Evolutionary conservation across 1,140 invertebrate genomes (phyloP), one percentile per base, ranked within the genome.

Genomic region (Achroia grisella): DNA sequence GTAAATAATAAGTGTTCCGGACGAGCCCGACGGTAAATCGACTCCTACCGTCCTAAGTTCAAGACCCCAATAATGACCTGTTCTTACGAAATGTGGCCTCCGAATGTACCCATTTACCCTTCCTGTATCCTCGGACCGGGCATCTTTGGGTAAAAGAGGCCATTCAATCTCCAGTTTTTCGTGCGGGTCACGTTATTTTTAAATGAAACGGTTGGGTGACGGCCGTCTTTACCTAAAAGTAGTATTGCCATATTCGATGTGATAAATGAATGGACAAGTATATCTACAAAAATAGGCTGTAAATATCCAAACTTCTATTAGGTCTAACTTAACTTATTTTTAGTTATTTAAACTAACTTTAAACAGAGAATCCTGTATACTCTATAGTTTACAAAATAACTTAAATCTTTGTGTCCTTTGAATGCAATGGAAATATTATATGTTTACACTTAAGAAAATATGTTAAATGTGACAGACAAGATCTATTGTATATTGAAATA

Each of bases 91-190:
- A 59, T 62, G 61, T 60, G 50, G 52, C 51, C 47, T 23, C 59
- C 48, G 53, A 64, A 62, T 57, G 52, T 62, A 56, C 62, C 58
- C 57, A 60, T 71, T 64, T 62, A 67, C 60, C 63, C 63, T 60
- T 54, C 49, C 56, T 40, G 30, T 41, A 23, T 29, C 49, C 48
- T 46, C 40, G 17, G 17, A 23, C 17, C 17, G 45, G 49, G 50
- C 54, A 55, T 57, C 54, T 52, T 56, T 12, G 56, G 54, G 45
- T 45, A 61, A 58, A 23, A 66, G 47, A 60, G 53, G 43, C 53
- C 53, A 56, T 64, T 64, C 58, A 61, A 64, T 68, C 50, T 55
- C 58, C 46, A 52, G 53, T 66, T 48, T 59, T 34, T 50, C 43
- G 55, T 42, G 52, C 53, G 51, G 57, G 51, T 54, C 17, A 44